phyloP scores from a whole-genome alignment of 2,888 invertebrate genomes.

The Lottia gigantea region DNA sequence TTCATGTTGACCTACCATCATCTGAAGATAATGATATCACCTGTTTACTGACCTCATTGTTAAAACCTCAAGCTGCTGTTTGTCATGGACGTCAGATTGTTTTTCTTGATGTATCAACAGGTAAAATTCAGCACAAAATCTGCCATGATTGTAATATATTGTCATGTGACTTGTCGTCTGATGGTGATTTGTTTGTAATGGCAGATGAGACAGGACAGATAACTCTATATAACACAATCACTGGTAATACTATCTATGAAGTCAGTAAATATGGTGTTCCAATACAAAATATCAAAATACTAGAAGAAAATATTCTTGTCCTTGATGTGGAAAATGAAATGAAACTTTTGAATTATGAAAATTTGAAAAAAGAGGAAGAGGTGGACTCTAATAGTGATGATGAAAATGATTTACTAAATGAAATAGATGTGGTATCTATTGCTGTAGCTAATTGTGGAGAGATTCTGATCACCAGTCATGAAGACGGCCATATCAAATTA shows the following conservation, averaged over 20 bases:
- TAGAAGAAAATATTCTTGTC: constrained; percentile 1
- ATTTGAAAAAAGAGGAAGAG: neutral
- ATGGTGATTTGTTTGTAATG: constrained; percentile 36
- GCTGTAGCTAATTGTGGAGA: constrained; percentile 2
- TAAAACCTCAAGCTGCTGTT: constrained; percentile 30
- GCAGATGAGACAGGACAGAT: constrained; percentile 38
- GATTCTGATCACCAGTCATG: constrained; percentile 1
- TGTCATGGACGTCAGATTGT: constrained; percentile 27
- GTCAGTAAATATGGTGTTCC: constrained; percentile 13
- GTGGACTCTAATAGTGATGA: neutral
- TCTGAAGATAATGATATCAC: neutral
- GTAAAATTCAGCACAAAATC: constrained; percentile 21
- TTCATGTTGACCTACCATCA: constrained; percentile 23
- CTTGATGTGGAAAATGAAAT: neutral
- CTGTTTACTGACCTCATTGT: constrained; percentile 26
- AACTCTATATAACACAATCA: constrained; percentile 34
- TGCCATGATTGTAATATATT: constrained; percentile 30
- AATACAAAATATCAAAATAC: neutral
- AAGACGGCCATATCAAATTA: neutral
- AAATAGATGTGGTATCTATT: neutral
- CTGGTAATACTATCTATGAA: constrained; percentile 21
- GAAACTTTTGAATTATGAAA: neutral
- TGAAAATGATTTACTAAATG: neutral
- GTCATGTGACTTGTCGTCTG: constrained; percentile 39
- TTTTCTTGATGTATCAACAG: constrained; percentile 25